Evolutionary conservation across 2,888 invertebrate species (phyloP), one percentile per base, ranked within the genome.

Genomic region (Anagyrus pseudococci): DNA sequence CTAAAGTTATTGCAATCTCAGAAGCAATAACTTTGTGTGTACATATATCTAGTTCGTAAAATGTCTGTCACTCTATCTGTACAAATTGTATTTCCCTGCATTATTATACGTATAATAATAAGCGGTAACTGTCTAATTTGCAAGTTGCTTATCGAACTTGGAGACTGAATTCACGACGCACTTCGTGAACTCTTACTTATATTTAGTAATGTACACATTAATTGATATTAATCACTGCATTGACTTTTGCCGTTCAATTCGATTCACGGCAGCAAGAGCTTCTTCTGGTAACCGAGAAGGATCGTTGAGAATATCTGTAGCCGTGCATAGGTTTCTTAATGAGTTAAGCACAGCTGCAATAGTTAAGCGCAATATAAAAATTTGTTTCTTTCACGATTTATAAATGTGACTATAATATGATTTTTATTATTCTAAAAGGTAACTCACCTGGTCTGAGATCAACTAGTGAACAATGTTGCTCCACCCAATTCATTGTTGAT

Each of bases 381-480:
- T 59, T 33, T 64, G 58, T 20, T 17, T 37, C 23, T 49, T 33
- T 44, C 33, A 7, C 29, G 15, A 40, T 3, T 43, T n/a, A 3
- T 17, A 17, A 43, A 8, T 43, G 40, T n/a, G n/a, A n/a, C 15
- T 37, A 15, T 37, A 48, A 20, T n/a, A n/a, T 17, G 26, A n/a
- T 8, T 25, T 22, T 23, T 29, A 49, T n/a, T n/a, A n/a, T n/a
- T n/a, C n/a, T n/a, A n/a, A n/a, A n/a, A n/a, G n/a, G n/a, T 58
- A 20, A 25, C 70, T 77, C 85, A 97, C 97, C 93, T 78, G 96
- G 96, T 75, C 98, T 86, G 82, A 98, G 90, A 84, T 94, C 92
- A 71, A 93, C 92, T 68, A 98, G 88, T 46, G 96, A 95, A 84
- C 97, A 98, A 82, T 96, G 95, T 80, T 97, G 96, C 82, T 98